Base-by-base conservation (phyloP, 2,888 invertebrate genomes). In the Sinohyriopsis cumingii region DNA sequence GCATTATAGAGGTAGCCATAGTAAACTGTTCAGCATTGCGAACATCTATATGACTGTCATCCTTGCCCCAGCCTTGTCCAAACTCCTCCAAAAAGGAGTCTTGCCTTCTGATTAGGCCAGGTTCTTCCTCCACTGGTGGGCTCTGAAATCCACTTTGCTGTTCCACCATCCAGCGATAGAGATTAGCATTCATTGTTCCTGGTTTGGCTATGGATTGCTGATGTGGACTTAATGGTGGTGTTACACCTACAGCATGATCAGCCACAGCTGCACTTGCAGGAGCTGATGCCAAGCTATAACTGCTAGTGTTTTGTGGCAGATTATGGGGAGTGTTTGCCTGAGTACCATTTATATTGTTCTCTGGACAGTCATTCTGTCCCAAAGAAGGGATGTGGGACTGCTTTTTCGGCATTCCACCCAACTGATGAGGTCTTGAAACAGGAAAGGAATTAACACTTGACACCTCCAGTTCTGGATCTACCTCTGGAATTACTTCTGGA, bases 161-260 rank as follows among this genome's bases (percentile, higher is more conserved):
- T 84, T 96, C 95, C 2, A 96, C 96, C 97, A 98, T 97, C 97
- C 97, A 98, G 82, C 86, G 81, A 66, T 98, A 97, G 60, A 98
- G 91, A 90, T 97, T 97, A 87, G 96, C 96, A n/a, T 93, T 93
- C 59, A 65, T 76, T 76, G n/a, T 78, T 3, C 80, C 63, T 45
- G 61, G 76, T 68, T 72, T 79, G 5, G 73, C 75, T 22, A 71
- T 67, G 15, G 71, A 68, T 3, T 59, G 56, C 55, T 72, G 78
- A 22, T 81, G 66, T 22, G 84, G 84, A 12, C 82, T 82, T 57
- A 74, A 73, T 7, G 85, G 86, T 9, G 84, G 87, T 67, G 83
- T 83, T 65, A 64, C 77, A 67, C 71, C 74, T 24, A 76, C 72
- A 55, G 64, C 78, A 60, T 69, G 71, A 76, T 56, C 81, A 79